phyloP scores from a whole-genome alignment of 2,888 invertebrate genomes.

The Phengaris alcon region DNA sequence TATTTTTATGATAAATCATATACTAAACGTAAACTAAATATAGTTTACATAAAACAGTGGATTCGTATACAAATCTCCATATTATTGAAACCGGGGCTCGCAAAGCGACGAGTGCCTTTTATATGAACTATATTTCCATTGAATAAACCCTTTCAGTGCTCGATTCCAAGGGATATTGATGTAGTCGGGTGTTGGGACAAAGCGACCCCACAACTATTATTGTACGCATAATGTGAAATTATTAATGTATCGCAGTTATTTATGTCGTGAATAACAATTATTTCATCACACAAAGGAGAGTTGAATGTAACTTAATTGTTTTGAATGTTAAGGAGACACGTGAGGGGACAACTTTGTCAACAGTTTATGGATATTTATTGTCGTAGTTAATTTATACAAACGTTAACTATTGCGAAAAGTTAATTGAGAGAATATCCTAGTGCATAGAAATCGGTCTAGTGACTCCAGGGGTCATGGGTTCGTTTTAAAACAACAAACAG shows the following conservation, averaged over 20 bases:
- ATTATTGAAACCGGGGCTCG: conserved; percentile 17
- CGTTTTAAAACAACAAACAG: too few species aligned
- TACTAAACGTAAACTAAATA: neutral
- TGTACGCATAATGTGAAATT: conserved; percentile 17
- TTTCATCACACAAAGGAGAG: conserved; percentile 5
- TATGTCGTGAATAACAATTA: conserved; percentile 13
- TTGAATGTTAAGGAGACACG: neutral
- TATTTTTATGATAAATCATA: conserved; percentile 17
- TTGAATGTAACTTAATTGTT: conserved; percentile 22
- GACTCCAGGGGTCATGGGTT: too few species aligned
- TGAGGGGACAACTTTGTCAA: neutral
- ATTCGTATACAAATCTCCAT: conserved; percentile 17
- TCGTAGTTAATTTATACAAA: neutral
- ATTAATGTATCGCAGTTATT: conserved; percentile 23
- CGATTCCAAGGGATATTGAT: neutral
- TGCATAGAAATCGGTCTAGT: too few species aligned
- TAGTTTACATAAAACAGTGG: neutral
- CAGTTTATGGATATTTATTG: neutral
- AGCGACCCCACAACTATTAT: conserved; percentile 22
- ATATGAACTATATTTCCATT: conserved; percentile 10
- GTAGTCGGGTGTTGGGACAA: conserved; percentile 22
- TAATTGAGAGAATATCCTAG: neutral
- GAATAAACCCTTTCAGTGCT: conserved; percentile 22
- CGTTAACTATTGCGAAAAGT: neutral
- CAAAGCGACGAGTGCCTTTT: conserved; percentile 13